Base-by-base conservation (phyloP, 1,140 invertebrate genomes). In the Zaprionus capensis region DNA sequence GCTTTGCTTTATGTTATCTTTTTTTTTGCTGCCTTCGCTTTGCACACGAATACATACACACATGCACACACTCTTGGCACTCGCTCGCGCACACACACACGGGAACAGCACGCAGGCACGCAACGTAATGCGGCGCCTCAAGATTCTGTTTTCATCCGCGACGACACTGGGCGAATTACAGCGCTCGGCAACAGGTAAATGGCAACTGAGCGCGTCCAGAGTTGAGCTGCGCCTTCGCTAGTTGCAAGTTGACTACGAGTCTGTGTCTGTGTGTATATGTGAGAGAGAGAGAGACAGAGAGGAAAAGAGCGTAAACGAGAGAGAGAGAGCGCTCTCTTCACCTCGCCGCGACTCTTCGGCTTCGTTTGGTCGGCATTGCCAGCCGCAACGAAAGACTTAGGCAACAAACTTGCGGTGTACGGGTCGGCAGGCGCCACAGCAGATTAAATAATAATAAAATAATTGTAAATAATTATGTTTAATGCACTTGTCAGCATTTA, bases 111-210 rank as follows among this genome's bases (percentile, higher is more conserved):
- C 31, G 56, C 66, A 69, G 77, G 79, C 83, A 87, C 83, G 83
- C 84, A 87, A 87, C 85, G 74, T 70, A 75, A 85, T 82, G 82
- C 82, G 79, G 84, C 84, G 71, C 84, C 80, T 80, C 41, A 70
- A 88, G 67, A 63, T 56, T 87, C 53, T 67, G 36, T 87, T 86
- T 81, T 81, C 75, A 83, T 88, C 81, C 84, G 84, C 85, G 62
- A 74, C 77, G 69, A 84, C 73, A 83, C 77, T 69, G 77, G 56
- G 72, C 67, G 65, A 69, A 65, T 71, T 75, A 85, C 82, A 85
- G 78, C 65, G 75, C 78, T 65, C 78, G 85, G 70, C 81, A 73
- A 88, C 84, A 88, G 84, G 74, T 90, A 88, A 88, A 90, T 84
- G 75, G 85, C 73, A 87, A 82, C 83, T 88, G 85, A 90, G 65